phyloP scores from a whole-genome alignment of 2,888 invertebrate genomes.

The Oscheius onirici region DNA sequence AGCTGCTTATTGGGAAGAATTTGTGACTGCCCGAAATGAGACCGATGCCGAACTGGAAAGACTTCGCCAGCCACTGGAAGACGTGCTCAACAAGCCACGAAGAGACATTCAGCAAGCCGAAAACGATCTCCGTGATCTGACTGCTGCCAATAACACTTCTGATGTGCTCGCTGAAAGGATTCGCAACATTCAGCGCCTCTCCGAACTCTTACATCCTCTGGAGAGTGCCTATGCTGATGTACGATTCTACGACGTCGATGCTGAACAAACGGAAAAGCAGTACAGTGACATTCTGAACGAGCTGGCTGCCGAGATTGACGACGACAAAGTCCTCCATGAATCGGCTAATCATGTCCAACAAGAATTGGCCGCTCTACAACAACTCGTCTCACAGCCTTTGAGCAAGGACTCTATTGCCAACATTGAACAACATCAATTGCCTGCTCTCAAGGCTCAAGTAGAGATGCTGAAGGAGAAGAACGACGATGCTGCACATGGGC shows the following conservation, averaged over 20 bases:
- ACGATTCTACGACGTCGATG: conserved; percentile 62
- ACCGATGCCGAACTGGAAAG: conserved; percentile 51
- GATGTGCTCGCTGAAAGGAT: conserved; percentile 42
- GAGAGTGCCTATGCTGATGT: conserved; percentile 61
- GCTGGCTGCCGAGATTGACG: conserved; percentile 45
- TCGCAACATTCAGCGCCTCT: conserved; percentile 51
- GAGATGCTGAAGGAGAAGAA: conserved; percentile 43
- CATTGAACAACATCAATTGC: conserved; percentile 37
- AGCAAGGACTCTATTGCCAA: conserved; percentile 20
- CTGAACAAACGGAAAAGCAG: conserved; percentile 57
- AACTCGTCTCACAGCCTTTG: conserved; percentile 32
- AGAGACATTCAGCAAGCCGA: conserved; percentile 37
- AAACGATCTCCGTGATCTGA: conserved; percentile 38
- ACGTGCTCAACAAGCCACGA: conserved; percentile 36
- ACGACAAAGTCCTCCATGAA: conserved; percentile 50
- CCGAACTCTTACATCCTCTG: conserved; percentile 58
- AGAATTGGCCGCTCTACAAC: conserved; percentile 42
- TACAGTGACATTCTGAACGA: conserved; percentile 54
- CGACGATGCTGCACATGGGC: conserved; percentile 37
- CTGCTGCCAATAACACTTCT: conserved; percentile 36
- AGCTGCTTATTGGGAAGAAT: conserved; percentile 49
- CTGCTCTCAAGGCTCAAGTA: conserved; percentile 50
- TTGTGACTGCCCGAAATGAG: conserved; percentile 53
- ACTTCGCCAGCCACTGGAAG: conserved; percentile 44
- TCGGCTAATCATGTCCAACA: conserved; percentile 47